These are phyloP conservation scores for Carcina quercana DNA, from an alignment of 2,888 invertebrate species.

Conservation along the genomic window DNA sequence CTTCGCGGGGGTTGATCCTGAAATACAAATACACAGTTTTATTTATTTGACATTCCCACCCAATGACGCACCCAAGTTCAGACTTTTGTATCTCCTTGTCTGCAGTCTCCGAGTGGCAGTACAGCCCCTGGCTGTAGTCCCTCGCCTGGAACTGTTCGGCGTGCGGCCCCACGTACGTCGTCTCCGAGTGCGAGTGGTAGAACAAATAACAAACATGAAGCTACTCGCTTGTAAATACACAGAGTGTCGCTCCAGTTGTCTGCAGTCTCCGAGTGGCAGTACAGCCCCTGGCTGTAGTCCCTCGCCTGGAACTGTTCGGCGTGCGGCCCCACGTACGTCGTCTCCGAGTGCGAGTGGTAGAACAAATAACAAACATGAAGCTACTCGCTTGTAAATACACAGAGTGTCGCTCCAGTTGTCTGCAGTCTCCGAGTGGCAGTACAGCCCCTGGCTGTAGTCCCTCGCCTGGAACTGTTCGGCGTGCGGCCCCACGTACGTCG, in stretches of 20 bases:
- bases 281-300: slow-evolving; percentile 59
- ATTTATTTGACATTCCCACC: no score
- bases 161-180: slow-evolving; percentile 60
- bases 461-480: slow-evolving; percentile 63
- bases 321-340: slow-evolving; percentile 60
- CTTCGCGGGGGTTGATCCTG: slow-evolving; percentile 63
- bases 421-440: slow-evolving; percentile 61
- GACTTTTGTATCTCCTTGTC: no score
- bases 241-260: slow-evolving; percentile 65
- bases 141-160: slow-evolving; percentile 63
- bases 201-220: no score
- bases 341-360: slow-evolving; percentile 63
- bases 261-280: slow-evolving; percentile 61
- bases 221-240: slow-evolving; percentile 61
- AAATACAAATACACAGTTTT: no score
- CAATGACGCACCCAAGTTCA: no score
- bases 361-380: no score
- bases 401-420: slow-evolving; percentile 65
- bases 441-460: slow-evolving; percentile 59
- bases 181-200: slow-evolving; percentile 63
- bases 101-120: slow-evolving; percentile 64
- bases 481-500: slow-evolving; percentile 60
- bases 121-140: slow-evolving; percentile 59
- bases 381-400: slow-evolving; percentile 61
- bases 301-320: slow-evolving; percentile 63